Base-by-base conservation (phyloP, 37 sponge, comb jelly and placozoan species). In the Geodia barretti region DNA sequence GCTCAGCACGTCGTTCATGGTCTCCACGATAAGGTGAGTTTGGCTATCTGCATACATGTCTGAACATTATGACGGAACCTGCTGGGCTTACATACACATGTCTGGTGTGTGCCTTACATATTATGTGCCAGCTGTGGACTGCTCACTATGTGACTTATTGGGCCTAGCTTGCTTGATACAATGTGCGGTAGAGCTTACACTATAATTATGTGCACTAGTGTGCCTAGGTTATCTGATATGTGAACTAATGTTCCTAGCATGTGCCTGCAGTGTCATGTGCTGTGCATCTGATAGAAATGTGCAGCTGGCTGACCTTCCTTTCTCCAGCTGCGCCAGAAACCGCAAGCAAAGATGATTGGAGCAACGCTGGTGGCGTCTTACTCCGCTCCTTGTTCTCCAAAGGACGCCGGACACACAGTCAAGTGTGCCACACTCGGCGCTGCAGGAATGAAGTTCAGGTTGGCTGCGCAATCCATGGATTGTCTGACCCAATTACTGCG, bases 21-120 rank as follows among this genome's bases (percentile, higher is more conserved):
- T 73, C 64, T 92, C 11, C 74, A 82, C 11, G 86, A 88, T 43
- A 87, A 78, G 83, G 89, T 85, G 65, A 70, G 62, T 41, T n/a
- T 26, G 60, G 60, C 19, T 59, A n/a, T n/a, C n/a, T n/a, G n/a
- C n/a, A n/a, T n/a, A n/a, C n/a, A n/a, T n/a, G n/a, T n/a, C n/a
- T n/a, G n/a, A n/a, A n/a, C n/a, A n/a, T n/a, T n/a, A n/a, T n/a
- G n/a, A n/a, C n/a, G n/a, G n/a, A n/a, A n/a, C n/a, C n/a, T n/a
- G n/a, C n/a, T n/a, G n/a, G n/a, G n/a, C n/a, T n/a, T n/a, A n/a
- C n/a, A n/a, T n/a, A n/a, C n/a, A n/a, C n/a, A n/a, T n/a, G n/a
- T n/a, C n/a, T n/a, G n/a, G n/a, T n/a, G n/a, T n/a, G n/a, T n/a
- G 19, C 17, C 17, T 58, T 19, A 58, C 19, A 58, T 58, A 58